phyloP scores from a whole-genome alignment of 1,140 invertebrate species.

The Drosophila lini region DNA sequence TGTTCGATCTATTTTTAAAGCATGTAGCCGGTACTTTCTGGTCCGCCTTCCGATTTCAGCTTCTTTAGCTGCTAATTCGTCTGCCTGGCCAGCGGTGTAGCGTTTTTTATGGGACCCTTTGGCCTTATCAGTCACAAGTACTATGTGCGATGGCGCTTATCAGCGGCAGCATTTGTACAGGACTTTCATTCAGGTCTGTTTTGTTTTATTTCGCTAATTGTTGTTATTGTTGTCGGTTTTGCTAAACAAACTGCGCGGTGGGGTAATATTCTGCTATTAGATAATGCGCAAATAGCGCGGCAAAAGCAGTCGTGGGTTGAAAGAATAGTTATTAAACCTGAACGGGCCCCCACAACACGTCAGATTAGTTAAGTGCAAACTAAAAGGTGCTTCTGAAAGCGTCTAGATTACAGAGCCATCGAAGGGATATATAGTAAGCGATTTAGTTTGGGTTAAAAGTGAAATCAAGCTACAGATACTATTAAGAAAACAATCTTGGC shows the following conservation, averaged over 20 bases:
- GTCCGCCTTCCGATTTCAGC: conserved; percentile 14
- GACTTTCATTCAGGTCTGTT: conserved; percentile 53
- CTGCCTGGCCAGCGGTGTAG: conserved; percentile 10
- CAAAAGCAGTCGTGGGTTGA: conserved; percentile 12
- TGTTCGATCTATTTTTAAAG: conserved; percentile 54
- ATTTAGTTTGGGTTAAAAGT: neutral
- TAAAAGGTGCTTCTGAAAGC: neutral
- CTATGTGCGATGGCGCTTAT: conserved; percentile 39
- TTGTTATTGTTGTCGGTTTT: conserved; percentile 7
- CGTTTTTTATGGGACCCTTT: conserved; percentile 19
- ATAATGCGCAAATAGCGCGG: conserved; percentile 34
- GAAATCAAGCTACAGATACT: neutral
- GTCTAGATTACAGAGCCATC: neutral
- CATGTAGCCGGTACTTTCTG: conserved; percentile 13
- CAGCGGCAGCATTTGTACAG: conserved; percentile 33
- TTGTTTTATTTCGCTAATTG: conserved; percentile 36
- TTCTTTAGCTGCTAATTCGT: conserved; percentile 14
- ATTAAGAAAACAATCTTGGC: neutral
- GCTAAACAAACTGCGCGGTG: conserved; percentile 32
- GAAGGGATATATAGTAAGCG: neutral
- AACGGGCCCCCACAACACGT: conserved; percentile 2
- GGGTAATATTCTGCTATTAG: conserved; percentile 9
- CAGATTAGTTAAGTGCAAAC: conserved; percentile 8
- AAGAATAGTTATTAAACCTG: conserved; percentile 17
- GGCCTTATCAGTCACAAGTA: conserved; percentile 44